A percentile compares a stretch with the other conserved stretches of the same genome.
Evolutionary conservation across 1,140 invertebrate genomes (phyloP).

Genomic region (roundworm (Caenorhabditis elegans)): WBcel235 BX284605.5:11796501-11797000

Average conservation of each 20-base stretch:
- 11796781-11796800: neutral
- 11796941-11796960: too few relatives aligned
- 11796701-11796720: neutral
- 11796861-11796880: neutral
- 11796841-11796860: too few relatives aligned
- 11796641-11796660: neutral
- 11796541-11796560: constrained; percentile 5
- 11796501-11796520: constrained; percentile 17
- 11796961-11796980: too few relatives aligned
- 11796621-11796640: neutral
- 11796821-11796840: neutral
- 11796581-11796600: neutral
- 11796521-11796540: neutral
- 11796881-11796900: too few relatives aligned
- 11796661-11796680: neutral
- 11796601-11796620: neutral
- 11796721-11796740: neutral
- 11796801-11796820: neutral
- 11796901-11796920: too few relatives aligned
- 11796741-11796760: neutral
- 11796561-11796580: constrained; percentile 11
- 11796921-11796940: too few relatives aligned
- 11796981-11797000: too few relatives aligned
- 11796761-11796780: neutral
- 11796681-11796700: neutral